Evolutionary conservation across 2,888 invertebrate species (phyloP).

Genomic region (Norana najaformis): DNA sequence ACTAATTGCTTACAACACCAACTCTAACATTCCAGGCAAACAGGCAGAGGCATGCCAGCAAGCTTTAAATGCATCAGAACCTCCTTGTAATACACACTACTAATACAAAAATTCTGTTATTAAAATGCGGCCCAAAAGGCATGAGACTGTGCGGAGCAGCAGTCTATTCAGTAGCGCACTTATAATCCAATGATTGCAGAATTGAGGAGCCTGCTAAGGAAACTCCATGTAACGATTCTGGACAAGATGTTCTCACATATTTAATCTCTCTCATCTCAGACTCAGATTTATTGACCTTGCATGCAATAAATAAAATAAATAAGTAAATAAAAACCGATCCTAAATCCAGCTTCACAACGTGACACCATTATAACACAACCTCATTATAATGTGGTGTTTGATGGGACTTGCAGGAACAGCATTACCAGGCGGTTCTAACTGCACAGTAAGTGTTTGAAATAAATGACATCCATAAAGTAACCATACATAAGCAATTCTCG

Average conservation of each 20-base stretch:
- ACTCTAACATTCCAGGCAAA: background rate
- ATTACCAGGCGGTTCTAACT: background rate
- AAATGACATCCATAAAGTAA: too few relatives aligned
- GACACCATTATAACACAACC: background rate
- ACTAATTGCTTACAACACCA: background rate
- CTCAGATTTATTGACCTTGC: background rate
- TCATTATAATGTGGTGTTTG: too few relatives aligned
- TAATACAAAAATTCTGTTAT: background rate
- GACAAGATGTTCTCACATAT: background rate
- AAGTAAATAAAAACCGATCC: too few relatives aligned
- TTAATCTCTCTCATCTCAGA: background rate
- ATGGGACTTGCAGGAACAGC: background rate
- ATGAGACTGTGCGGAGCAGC: too few relatives aligned
- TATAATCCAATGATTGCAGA: background rate
- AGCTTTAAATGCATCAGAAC: slow-evolving; percentile 10
- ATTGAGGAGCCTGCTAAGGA: background rate
- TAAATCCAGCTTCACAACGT: background rate
- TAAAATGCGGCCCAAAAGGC: background rate
- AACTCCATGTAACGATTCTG: background rate
- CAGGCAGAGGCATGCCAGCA: background rate
- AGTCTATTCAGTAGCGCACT: too few relatives aligned
- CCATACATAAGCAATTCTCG: too few relatives aligned
- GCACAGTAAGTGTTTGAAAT: background rate
- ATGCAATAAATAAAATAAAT: too few relatives aligned
- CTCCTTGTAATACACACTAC: background rate